These are phyloP conservation scores for Phocides pigmalion DNA, from an alignment of 1,140 invertebrate species.

Conservation along the genomic window DNA sequence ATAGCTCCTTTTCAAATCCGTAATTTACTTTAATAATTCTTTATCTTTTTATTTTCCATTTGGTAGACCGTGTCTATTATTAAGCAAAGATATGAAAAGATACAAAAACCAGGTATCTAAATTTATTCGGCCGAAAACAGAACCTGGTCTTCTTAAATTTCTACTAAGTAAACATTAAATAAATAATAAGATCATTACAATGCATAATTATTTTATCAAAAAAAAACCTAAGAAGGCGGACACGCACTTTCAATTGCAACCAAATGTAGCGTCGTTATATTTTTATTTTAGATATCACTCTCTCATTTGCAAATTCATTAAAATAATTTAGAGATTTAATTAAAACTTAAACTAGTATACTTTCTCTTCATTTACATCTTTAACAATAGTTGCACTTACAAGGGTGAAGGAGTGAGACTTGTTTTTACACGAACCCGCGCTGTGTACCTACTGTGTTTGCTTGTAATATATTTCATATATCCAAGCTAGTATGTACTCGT, in stretches of 20 bases:
- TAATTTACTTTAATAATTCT: too few relatives aligned
- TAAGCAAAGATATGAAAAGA: too few relatives aligned
- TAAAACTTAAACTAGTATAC: constrained; percentile 11
- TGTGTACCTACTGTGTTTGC: neutral
- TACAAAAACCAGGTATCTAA: too few relatives aligned
- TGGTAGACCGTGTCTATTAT: too few relatives aligned
- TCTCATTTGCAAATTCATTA: constrained; percentile 26
- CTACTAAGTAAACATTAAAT: too few relatives aligned
- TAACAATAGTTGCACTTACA: neutral
- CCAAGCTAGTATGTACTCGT: too few relatives aligned
- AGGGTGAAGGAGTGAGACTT: constrained; percentile 1
- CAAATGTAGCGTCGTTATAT: constrained; percentile 7
- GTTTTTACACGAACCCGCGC: neutral
- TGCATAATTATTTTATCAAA: constrained; percentile 18
- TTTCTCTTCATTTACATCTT: constrained; percentile 21
- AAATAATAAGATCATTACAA: constrained; percentile 18
- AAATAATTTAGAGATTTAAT: constrained; percentile 29
- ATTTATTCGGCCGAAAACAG: too few relatives aligned
- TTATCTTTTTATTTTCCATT: too few relatives aligned
- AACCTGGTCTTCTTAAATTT: too few relatives aligned
- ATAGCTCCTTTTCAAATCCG: too few relatives aligned
- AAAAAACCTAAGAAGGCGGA: neutral
- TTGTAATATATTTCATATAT: too few relatives aligned
- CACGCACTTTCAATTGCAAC: neutral
- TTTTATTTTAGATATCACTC: constrained; percentile 11